Evolutionary conservation across 2,888 invertebrate genomes (phyloP).

Genomic region (Harmothoe impar): DNA sequence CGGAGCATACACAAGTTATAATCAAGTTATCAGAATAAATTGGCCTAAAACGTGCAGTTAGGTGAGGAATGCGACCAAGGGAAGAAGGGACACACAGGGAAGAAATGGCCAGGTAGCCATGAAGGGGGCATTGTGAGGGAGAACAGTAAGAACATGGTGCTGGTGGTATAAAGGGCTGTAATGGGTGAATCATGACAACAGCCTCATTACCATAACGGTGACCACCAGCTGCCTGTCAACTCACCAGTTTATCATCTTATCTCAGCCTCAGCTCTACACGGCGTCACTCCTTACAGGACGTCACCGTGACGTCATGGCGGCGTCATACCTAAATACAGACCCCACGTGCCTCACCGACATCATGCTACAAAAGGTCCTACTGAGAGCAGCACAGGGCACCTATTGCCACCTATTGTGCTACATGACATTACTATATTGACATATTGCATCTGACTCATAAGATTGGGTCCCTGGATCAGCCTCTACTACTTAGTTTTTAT

Average conservation of each 20-base stretch:
- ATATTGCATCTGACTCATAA: too few relatives aligned
- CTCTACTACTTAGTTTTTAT: too few relatives aligned
- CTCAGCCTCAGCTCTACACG: not conserved
- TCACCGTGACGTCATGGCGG: not conserved
- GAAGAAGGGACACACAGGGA: too few relatives aligned
- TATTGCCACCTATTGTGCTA: too few relatives aligned
- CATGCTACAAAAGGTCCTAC: not conserved
- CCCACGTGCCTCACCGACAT: not conserved
- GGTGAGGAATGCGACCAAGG: too few relatives aligned
- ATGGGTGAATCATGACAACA: not conserved
- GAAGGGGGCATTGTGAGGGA: not conserved
- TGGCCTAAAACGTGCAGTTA: too few relatives aligned
- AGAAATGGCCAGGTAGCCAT: too few relatives aligned
- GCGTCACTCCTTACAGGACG: not conserved
- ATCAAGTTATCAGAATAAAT: too few relatives aligned
- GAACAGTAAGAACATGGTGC: not conserved
- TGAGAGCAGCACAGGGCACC: too few relatives aligned
- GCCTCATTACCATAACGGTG: not conserved
- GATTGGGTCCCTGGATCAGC: too few relatives aligned
- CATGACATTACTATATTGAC: too few relatives aligned
- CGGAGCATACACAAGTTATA: too few relatives aligned
- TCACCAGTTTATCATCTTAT: constrained; percentile 16
- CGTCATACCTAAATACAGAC: not conserved
- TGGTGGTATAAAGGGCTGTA: not conserved
- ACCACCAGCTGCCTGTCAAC: not conserved